These are phyloP conservation scores for Hippocampus barbouri DNA, from an alignment of 2,113 vertebrate species.

Conservation along the genomic window DNA sequence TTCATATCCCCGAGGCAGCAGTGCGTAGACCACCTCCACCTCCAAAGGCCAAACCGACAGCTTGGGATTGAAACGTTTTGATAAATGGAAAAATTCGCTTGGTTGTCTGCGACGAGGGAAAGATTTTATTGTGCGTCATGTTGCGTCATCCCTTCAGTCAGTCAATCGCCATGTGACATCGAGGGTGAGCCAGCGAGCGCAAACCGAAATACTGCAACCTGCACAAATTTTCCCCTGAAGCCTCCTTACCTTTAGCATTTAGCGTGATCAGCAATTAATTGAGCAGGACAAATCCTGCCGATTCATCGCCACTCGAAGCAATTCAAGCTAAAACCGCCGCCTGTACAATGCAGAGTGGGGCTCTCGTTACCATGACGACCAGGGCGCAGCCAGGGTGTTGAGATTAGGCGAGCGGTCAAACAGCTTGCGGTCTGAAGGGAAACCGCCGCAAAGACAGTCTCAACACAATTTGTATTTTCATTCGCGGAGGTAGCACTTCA, in stretches of 20 bases:
- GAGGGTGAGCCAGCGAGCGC: background rate
- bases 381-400: background rate
- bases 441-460: background rate
- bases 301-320: background rate
- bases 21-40: constrained; percentile 28
- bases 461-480: background rate
- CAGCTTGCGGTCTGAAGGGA: background rate
- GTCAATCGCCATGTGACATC: constrained; percentile 2
- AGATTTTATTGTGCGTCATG: background rate
- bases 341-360: background rate
- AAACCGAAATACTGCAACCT: background rate
- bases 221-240: background rate
- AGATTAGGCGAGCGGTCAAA: background rate
- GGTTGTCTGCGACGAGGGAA: background rate
- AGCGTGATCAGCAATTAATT: background rate
- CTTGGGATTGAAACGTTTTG: constrained; percentile 24
- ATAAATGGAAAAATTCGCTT: constrained; percentile 30
- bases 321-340: background rate
- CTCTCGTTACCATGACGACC: background rate
- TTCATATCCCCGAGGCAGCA: constrained; percentile 39
- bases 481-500: background rate
- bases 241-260: background rate
- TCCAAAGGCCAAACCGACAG: constrained; percentile 27
- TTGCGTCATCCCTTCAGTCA: background rate
- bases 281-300: background rate